Conservation (phyloP, 1,140 invertebrate species). For the Agraylea sexmaculata region DNA sequence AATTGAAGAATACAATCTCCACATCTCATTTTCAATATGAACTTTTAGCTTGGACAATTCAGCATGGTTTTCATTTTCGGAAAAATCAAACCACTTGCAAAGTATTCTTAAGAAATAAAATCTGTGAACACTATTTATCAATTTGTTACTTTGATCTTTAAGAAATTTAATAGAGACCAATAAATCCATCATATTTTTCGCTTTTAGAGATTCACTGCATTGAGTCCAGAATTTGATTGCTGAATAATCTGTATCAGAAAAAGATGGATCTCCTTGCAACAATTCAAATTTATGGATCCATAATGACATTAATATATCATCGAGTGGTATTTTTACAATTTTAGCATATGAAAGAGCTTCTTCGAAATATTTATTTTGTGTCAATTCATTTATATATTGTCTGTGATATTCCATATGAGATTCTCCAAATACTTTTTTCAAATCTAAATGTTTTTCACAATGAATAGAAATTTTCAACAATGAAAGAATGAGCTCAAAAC, state of each 20-base stretch:
- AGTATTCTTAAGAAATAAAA: constrained; percentile 42
- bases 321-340: constrained; percentile 33
- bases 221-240: constrained; percentile 41
- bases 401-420: constrained; percentile 15
- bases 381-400: constrained; percentile 41
- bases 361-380: constrained; percentile 37
- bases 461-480: constrained; percentile 17
- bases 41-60: constrained; percentile 30
- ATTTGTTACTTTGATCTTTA: constrained; percentile 36
- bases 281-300: constrained; percentile 36
- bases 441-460: constrained; percentile 11
- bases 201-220: constrained; percentile 44
- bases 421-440: constrained; percentile 12
- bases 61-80: constrained; percentile 25
- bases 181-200: constrained; percentile 39
- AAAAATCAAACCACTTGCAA: constrained; percentile 37
- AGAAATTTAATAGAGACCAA: constrained; percentile 44
- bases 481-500: constrained; percentile 12
- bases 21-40: constrained; percentile 42
- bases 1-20: constrained; percentile 34
- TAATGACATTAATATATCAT: constrained; percentile 40
- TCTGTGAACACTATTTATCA: constrained; percentile 33
- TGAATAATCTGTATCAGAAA: constrained; percentile 30
- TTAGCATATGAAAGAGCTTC: constrained; percentile 45
- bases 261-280: constrained; percentile 21